These are phyloP conservation scores for Saccopteryx bilineata DNA, from an alignment of 2,113 vertebrate species.

Conservation along the genomic window DNA sequence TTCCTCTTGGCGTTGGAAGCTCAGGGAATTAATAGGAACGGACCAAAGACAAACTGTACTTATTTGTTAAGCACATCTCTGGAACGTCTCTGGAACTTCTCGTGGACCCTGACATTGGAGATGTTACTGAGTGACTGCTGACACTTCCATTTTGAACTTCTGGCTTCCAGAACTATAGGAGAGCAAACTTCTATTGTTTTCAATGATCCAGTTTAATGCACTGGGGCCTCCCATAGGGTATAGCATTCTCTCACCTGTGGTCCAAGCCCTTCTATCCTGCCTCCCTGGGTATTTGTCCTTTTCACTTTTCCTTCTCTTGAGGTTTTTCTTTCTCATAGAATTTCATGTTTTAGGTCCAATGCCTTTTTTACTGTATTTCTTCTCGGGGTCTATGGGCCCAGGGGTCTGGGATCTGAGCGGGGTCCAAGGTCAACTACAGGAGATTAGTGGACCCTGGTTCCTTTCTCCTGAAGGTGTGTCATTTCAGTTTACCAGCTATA, in stretches of 20 bases:
- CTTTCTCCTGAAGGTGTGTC: not conserved
- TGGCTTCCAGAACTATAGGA: not conserved
- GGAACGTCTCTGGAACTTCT: not conserved
- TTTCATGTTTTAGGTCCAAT: not conserved
- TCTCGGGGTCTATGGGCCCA: not conserved
- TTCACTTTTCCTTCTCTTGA: not conserved
- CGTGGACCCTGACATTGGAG: not conserved
- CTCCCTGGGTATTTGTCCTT: not conserved
- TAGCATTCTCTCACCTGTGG: not conserved
- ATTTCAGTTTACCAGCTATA: not conserved
- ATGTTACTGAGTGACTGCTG: not conserved
- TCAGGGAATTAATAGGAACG: constrained; percentile 48
- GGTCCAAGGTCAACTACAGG: not conserved
- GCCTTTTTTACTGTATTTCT: not conserved
- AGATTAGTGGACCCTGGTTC: not conserved
- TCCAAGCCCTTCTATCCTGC: not conserved
- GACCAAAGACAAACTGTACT: not conserved
- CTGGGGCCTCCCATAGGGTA: not conserved
- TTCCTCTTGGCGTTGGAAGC: constrained; percentile 1
- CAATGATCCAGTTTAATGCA: not conserved
- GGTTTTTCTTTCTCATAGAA: not conserved
- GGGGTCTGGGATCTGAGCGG: not conserved
- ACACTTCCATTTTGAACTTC: not conserved
- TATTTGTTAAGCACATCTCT: not conserved
- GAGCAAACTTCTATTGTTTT: not conserved